A percentile compares a stretch with the other conserved stretches of the same genome.
Conservation (phyloP, 2,113 vertebrate species). For the Phylloscopus trochilus region DNA sequence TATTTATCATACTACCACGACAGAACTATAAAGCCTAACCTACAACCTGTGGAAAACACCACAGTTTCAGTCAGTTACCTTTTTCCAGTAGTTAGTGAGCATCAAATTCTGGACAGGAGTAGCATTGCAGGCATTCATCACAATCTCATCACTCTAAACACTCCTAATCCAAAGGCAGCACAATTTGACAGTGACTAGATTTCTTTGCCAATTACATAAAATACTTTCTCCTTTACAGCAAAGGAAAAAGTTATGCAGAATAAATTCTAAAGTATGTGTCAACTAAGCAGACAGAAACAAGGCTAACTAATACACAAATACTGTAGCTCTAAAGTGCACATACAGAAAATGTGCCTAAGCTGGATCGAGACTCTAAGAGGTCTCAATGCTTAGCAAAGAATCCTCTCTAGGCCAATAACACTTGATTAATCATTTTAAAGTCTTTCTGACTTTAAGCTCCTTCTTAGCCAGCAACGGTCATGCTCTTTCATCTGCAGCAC, state of each 20-base stretch:
- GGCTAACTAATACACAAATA: neutral
- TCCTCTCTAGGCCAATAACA: conserved; percentile 52
- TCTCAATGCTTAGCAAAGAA: conserved; percentile 32
- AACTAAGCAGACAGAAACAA: neutral
- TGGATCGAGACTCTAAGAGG: conserved; percentile 11
- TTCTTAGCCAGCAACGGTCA: conserved; percentile 43
- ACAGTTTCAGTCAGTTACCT: neutral
- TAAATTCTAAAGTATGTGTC: neutral
- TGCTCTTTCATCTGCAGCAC: conserved; percentile 26
- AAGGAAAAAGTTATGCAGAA: neutral
- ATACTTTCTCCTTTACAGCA: neutral
- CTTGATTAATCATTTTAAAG: conserved; percentile 62
- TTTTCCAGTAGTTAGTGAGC: neutral
- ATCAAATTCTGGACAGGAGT: neutral
- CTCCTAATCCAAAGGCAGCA: neutral
- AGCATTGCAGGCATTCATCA: neutral
- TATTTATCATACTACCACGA: neutral
- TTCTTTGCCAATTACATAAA: neutral
- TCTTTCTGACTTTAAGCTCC: conserved; percentile 47
- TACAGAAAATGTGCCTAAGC: conserved; percentile 7
- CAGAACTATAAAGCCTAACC: neutral
- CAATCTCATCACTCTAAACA: neutral
- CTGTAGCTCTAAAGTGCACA: neutral
- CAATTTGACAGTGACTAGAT: neutral
- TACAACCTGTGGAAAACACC: neutral